phyloP scores from a whole-genome alignment of 35 echinoderm and acorn worm species.

The Heliocidaris tuberculata region DNA sequence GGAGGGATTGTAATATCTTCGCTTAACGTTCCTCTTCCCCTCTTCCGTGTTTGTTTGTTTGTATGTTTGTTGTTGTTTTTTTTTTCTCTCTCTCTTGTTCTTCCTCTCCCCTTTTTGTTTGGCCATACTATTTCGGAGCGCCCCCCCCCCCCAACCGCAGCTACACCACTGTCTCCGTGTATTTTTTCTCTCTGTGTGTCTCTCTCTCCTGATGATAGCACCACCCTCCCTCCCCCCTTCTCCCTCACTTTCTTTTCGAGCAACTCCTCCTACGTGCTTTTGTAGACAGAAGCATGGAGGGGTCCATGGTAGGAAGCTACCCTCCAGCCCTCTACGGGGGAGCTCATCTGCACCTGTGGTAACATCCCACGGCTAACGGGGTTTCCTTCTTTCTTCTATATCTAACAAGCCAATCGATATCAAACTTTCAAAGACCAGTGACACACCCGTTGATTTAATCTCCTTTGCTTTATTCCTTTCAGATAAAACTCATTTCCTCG shows the following conservation, averaged over 20 bases:
- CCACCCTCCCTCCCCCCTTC: too few relatives aligned
- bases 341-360: neutral
- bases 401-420: neutral
- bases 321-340: neutral
- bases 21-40: neutral
- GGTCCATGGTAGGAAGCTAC: neutral
- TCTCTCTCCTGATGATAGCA: too few relatives aligned
- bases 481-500: too few relatives aligned
- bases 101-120: neutral
- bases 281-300: neutral
- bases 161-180: neutral
- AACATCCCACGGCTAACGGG: neutral
- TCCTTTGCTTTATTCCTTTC: too few relatives aligned
- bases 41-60: neutral
- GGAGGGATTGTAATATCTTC: too few relatives aligned
- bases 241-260: too few relatives aligned
- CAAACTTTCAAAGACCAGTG: too few relatives aligned
- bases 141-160: neutral
- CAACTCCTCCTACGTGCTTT: neutral
- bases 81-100: neutral
- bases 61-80: neutral
- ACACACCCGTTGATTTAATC: too few relatives aligned
- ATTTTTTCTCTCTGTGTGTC: neutral
- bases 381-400: neutral
- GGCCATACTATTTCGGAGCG: too few relatives aligned